phyloP scores from a whole-genome alignment of 2,888 invertebrate genomes.

The Dolomedes plantarius region DNA sequence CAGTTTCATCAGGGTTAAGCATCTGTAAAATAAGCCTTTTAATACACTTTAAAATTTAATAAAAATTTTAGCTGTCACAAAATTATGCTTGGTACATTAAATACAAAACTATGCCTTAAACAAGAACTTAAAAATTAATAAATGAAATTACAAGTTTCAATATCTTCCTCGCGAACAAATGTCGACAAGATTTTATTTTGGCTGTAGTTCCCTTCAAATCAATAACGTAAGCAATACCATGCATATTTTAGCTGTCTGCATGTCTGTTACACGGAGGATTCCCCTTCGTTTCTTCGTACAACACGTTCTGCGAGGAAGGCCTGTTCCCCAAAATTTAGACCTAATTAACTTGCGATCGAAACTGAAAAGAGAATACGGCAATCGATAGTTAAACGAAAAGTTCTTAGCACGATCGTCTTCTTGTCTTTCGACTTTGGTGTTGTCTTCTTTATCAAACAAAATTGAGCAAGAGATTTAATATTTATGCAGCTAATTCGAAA shows the following conservation, averaged over 20 bases:
- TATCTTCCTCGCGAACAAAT: not conserved
- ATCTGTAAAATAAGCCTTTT: no score
- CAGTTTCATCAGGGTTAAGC: no score
- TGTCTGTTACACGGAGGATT: not conserved
- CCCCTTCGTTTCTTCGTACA: not conserved
- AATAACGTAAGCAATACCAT: not conserved
- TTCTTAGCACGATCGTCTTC: not conserved
- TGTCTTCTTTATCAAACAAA: slow-evolving; percentile 12
- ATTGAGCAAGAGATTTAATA: not conserved
- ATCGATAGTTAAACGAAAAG: not conserved
- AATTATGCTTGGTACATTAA: no score
- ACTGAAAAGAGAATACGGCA: not conserved
- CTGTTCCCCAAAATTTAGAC: slow-evolving; percentile 10
- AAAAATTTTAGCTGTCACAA: no score
- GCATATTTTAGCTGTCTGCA: not conserved
- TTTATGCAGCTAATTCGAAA: slow-evolving; percentile 11
- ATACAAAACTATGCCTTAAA: no score
- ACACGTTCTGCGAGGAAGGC: not conserved
- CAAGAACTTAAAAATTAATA: no score
- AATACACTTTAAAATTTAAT: no score
- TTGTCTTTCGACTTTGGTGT: not conserved
- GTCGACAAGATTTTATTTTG: not conserved
- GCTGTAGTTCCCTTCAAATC: not conserved
- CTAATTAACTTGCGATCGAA: not conserved
- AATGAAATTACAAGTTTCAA: not conserved